Evolutionary conservation across 2,888 invertebrate genomes (phyloP), one percentile per base, ranked within the genome.

Genomic region (Crioceris asparagi): DNA sequence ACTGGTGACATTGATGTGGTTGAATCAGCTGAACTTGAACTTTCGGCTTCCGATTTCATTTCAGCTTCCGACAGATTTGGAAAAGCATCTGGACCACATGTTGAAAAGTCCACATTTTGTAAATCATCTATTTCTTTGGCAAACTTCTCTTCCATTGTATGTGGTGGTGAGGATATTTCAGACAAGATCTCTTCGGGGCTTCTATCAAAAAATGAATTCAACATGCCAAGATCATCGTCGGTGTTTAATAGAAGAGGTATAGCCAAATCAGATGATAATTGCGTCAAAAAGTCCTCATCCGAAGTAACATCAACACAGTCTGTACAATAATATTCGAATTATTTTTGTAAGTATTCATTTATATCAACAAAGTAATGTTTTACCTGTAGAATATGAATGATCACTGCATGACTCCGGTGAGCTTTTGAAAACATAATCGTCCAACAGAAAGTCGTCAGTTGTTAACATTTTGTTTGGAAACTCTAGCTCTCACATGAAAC

Each of bases 241-340:
- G 55, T 51, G 40, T 63, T 60, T 25, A 63, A 45, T n/a, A 62
- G 43, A 14, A 61, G 43, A 1, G 64, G 64, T 36, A 64, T 62
- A 46, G 62, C 60, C 39, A 64, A 49, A 42, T 59, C 60, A 6
- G 57, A 52, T 17, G 62, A 61, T 19, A 64, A 40, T 40, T 62
- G 60, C 38, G 62, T 57, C 18, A 64, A 44, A 38, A 64, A 62
- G 44, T 64, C 62, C 44, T 64, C 64, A 39, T 62, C 61, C 6
- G 59, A 55, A 11, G 53, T 52, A 18, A 53, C 40, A 40, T 62
- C 61, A 29, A 56, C 49, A 40, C 48, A 56, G 48, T 59, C 59
- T 58, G 41, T 29, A 53, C 50, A 42, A 27, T 12, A 29, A 32
- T 16, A 23, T 14, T 10, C 17, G 25, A 12, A 17, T 21, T 32